Conservation (phyloP, 2,797 vertebrate species). For the Psittacula echo region DNA sequence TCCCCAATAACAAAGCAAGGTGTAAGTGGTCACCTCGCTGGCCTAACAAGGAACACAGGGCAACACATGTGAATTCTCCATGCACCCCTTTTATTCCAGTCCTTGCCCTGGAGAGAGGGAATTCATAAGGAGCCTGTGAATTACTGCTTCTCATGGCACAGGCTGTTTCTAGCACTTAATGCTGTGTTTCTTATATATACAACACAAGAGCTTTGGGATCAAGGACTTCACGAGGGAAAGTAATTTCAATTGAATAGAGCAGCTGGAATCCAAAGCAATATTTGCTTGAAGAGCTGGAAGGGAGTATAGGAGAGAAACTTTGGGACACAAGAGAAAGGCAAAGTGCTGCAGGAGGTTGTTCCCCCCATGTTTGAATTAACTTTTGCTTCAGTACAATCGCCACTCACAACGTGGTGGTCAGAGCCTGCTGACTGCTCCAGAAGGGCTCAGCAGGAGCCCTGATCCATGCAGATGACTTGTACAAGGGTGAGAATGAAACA, state of each 20-base stretch:
- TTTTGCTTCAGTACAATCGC: neutral
- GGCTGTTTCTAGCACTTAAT: neutral
- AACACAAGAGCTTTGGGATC: neutral
- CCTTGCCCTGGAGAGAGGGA: neutral
- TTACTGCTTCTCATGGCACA: neutral
- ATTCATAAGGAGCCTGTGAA: neutral
- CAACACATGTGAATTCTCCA: neutral
- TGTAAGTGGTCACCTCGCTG: neutral
- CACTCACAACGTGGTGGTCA: neutral
- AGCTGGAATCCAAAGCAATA: slow-evolving; percentile 15
- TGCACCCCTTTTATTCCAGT: neutral
- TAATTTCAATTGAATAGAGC: neutral
- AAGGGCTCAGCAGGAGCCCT: slow-evolving; percentile 13
- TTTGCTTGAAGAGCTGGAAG: slow-evolving; percentile 3
- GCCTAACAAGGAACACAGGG: neutral
- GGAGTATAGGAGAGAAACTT: neutral
- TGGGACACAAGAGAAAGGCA: neutral
- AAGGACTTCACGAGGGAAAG: neutral
- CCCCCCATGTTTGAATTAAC: neutral
- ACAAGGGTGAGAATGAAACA: slow-evolving; percentile 51
- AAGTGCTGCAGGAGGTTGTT: neutral
- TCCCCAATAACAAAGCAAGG: neutral
- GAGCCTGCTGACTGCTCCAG: neutral
- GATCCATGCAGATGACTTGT: neutral
- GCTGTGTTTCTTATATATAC: neutral